These are phyloP conservation scores for Erynnis tages DNA, from an alignment of 2,888 invertebrate genomes.

Conservation along the genomic window DNA sequence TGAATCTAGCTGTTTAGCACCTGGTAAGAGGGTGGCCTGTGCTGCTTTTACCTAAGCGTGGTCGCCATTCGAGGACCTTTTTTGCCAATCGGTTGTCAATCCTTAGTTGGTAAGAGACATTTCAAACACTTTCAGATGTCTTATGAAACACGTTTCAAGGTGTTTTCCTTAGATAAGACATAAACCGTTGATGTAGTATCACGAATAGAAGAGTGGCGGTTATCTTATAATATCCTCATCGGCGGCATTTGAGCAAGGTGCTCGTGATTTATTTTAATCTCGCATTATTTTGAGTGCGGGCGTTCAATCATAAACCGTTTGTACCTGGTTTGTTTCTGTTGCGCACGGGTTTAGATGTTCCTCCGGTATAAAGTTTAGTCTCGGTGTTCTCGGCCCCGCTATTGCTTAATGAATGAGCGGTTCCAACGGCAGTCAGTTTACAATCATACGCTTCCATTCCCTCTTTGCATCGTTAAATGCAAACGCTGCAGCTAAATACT, in stretches of 20 bases:
- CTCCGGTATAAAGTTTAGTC: slow-evolving; percentile 54
- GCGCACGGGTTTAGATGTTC: slow-evolving; percentile 51
- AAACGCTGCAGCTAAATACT: not conserved
- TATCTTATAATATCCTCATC: slow-evolving; percentile 18
- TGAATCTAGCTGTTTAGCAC: too few relatives aligned
- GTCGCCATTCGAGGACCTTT: too few relatives aligned
- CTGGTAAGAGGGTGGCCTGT: too few relatives aligned
- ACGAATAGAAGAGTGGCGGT: slow-evolving; percentile 5
- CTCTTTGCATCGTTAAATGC: not conserved
- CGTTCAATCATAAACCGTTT: slow-evolving; percentile 74
- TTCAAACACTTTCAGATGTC: too few relatives aligned
- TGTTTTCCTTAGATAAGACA: slow-evolving; percentile 10
- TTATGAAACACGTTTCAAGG: not conserved
- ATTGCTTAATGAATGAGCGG: slow-evolving; percentile 49
- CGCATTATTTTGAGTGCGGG: slow-evolving; percentile 68
- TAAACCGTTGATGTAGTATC: slow-evolving; percentile 12
- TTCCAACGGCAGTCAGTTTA: slow-evolving; percentile 26
- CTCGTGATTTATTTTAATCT: slow-evolving; percentile 70
- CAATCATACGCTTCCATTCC: slow-evolving; percentile 5
- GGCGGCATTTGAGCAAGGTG: slow-evolving; percentile 33
- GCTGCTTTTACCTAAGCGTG: too few relatives aligned
- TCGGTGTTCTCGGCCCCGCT: slow-evolving; percentile 46
- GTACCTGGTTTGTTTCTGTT: slow-evolving; percentile 79
- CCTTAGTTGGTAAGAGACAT: too few relatives aligned
- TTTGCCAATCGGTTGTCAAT: too few relatives aligned